phyloP scores from a whole-genome alignment of 2,888 invertebrate genomes.

The Mayetiola destructor region DNA sequence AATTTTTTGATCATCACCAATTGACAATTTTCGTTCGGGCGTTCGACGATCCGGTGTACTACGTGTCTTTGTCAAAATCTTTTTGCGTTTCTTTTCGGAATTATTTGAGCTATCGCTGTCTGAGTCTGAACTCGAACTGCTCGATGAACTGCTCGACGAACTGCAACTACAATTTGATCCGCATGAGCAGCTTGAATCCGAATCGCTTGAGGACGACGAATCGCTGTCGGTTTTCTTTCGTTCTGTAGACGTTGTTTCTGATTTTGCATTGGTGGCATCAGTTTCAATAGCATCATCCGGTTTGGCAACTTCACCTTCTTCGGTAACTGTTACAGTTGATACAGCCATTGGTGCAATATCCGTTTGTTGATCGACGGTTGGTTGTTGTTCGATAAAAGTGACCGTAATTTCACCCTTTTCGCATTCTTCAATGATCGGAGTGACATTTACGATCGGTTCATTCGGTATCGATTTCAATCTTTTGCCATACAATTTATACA shows the following conservation, averaged over 20 bases:
- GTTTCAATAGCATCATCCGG: too few species aligned
- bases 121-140: slow-evolving; percentile 43
- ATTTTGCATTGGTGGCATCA: slow-evolving; percentile 40
- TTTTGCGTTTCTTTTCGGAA: neutral
- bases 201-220: slow-evolving; percentile 65
- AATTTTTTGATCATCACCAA: too few species aligned
- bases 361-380: neutral
- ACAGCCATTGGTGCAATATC: neutral
- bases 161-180: slow-evolving; percentile 74
- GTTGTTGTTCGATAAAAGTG: neutral
- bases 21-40: slow-evolving; percentile 26
- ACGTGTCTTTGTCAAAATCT: neutral
- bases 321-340: neutral
- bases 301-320: slow-evolving; percentile 35
- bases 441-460: slow-evolving; percentile 20
- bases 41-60: slow-evolving; percentile 14
- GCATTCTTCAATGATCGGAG: slow-evolving; percentile 17
- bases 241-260: slow-evolving; percentile 25
- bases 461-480: slow-evolving; percentile 21
- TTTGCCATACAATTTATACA: slow-evolving; percentile 24
- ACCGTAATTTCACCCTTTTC: slow-evolving; percentile 23
- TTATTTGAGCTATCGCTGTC: slow-evolving; percentile 30
- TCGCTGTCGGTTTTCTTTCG: slow-evolving; percentile 23
- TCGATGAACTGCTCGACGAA: slow-evolving; percentile 48
- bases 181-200: slow-evolving; percentile 65